phyloP scores from a whole-genome alignment of 2,797 vertebrate genomes.

The Notolabrus celidotus region DNA sequence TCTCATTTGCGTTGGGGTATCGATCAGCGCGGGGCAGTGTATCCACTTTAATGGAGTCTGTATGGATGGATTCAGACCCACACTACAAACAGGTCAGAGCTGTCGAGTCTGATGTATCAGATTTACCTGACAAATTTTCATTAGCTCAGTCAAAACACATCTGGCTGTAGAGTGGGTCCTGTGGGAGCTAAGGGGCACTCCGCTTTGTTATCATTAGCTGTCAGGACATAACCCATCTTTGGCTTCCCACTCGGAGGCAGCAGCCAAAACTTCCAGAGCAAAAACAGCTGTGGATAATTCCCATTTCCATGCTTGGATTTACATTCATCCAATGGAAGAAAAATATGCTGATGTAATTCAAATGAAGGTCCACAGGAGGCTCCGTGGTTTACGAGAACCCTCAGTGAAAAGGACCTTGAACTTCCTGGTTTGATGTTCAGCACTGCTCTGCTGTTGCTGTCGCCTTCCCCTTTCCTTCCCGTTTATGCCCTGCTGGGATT shows the following conservation, averaged over 20 bases:
- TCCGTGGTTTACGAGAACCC: constrained; percentile 49
- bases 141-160: constrained; percentile 76
- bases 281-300: constrained; percentile 76
- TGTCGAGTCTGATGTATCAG: constrained; percentile 56
- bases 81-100: constrained; percentile 30
- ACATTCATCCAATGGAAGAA: constrained; percentile 55
- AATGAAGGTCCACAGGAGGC: constrained; percentile 53
- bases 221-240: constrained; percentile 69
- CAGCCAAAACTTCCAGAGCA: constrained; percentile 64
- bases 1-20: constrained; percentile 67
- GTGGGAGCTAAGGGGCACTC: constrained; percentile 48
- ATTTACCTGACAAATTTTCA: constrained; percentile 74
- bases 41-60: constrained; percentile 65
- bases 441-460: constrained; percentile 47
- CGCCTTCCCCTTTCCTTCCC: constrained; percentile 50
- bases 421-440: constrained; percentile 40
- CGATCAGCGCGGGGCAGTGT: constrained; percentile 56
- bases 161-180: constrained; percentile 56
- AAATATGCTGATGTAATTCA: constrained; percentile 61
- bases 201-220: constrained; percentile 77
- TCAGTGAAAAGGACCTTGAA: constrained; percentile 47
- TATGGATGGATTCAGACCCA: constrained; percentile 51
- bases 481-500: constrained; percentile 62
- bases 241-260: constrained; percentile 53
- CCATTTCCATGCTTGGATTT: constrained; percentile 68